Evolutionary conservation across 1,140 invertebrate species (phyloP).

Genomic region (Ceratoteleas bidentatus): DNA sequence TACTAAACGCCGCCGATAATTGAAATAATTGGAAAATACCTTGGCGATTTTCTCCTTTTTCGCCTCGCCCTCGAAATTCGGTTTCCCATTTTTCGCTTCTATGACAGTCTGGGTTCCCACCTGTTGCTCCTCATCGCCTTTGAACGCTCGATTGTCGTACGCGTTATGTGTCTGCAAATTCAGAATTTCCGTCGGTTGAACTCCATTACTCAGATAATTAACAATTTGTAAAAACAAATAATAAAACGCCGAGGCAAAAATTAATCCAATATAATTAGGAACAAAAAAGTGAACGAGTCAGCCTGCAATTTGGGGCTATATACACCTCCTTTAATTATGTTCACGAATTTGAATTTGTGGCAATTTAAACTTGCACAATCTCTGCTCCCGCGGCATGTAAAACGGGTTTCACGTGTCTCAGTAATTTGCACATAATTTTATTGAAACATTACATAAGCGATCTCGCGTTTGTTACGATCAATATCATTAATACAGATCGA

Average conservation of each 20-base stretch:
- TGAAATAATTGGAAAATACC: too few species aligned
- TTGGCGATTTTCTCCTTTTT: neutral
- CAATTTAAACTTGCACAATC: conserved; percentile 45
- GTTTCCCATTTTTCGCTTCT: conserved; percentile 23
- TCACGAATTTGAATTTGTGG: neutral
- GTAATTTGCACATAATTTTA: conserved; percentile 59
- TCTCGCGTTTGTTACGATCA: conserved; percentile 43
- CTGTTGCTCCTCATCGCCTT: conserved; percentile 24
- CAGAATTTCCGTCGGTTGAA: neutral
- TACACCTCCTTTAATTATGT: neutral
- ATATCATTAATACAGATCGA: conserved; percentile 57
- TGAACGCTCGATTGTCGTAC: conserved; percentile 64
- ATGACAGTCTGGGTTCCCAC: neutral
- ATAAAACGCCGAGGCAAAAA: neutral
- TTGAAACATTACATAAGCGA: conserved; percentile 59
- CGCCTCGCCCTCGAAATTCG: conserved; percentile 1
- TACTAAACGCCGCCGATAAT: too few species aligned
- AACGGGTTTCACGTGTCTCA: conserved; percentile 51
- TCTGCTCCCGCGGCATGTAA: conserved; percentile 39
- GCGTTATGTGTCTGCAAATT: conserved; percentile 52
- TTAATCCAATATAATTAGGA: too few species aligned
- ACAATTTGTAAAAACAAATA: neutral
- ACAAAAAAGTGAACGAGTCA: too few species aligned
- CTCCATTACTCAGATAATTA: neutral
- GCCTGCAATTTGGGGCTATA: too few species aligned